Base-by-base conservation (phyloP, 2,113 vertebrate genomes). In the Chaetura pelagica region DNA sequence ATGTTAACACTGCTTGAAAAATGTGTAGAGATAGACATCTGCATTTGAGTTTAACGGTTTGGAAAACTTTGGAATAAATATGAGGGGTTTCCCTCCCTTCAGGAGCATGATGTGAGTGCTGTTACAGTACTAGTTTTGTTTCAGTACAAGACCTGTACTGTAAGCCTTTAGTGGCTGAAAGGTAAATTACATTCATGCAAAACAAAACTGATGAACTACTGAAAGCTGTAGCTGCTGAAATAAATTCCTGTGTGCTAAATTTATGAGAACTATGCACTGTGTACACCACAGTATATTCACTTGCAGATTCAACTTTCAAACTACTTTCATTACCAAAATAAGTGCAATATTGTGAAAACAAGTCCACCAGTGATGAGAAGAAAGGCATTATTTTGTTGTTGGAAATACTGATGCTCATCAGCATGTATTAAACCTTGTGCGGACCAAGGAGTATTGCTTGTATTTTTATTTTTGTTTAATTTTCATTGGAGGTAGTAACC, bases 41-140 rank as follows among this genome's bases (percentile, higher is more conserved):
- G 38, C 3, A 2, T 95, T 94, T 96, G 92, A 94, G 44, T 95
- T 94, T 96, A 97, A 97, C 83, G 74, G 91, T 87, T 97, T 96
- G 96, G 96, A 98, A 97, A 97, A 97, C 86, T 94, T 95, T 97
- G 96, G 96, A 97, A 97, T 84, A 94, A 93, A 96, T 97, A 93
- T 75, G 34, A 91, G 48, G 44, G 38, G 13, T 90, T 57, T 13
- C 48, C n/a, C 40, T 69, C 61, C 42, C 95, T 96, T 91, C 95
- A 91, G 58, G 72, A 96, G 84, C 48, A 72, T 51, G 96, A 97
- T 94, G 97, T 97, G 97, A 96, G 92, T 94, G 76, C 87, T 93
- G 71, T 94, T 95, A 98, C 97, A 98, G 97, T 98, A 68, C 58
- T 15, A 52, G 96, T 97, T 98, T 98, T 98, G 98, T 98, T 97